Percentiles rank a stretch among this genome's conserved stretches.
These are phyloP conservation scores for Poeciliopsis presidionis DNA, from an alignment of 2,797 vertebrate genomes.

Conservation along the genomic window DNA sequence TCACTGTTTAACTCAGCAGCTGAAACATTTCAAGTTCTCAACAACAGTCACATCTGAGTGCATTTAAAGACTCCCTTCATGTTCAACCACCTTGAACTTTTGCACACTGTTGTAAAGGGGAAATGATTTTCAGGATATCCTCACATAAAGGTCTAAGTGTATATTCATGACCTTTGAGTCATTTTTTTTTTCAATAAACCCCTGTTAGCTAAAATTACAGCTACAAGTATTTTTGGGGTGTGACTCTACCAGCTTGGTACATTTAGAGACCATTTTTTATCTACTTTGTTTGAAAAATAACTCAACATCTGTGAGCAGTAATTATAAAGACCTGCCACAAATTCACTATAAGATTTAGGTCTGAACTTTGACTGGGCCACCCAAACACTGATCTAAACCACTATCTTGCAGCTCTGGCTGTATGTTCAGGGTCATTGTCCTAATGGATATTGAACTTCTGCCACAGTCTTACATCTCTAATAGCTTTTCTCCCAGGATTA, in stretches of 20 bases:
- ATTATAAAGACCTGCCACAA: neutral
- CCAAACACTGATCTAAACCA: neutral
- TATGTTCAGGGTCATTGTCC: neutral
- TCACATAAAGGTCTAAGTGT: neutral
- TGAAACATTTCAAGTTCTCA: slow-evolving; percentile 10
- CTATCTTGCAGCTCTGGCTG: neutral
- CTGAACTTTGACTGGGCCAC: slow-evolving; percentile 1
- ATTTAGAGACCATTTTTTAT: neutral
- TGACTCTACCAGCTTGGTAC: neutral
- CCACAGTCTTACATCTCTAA: neutral
- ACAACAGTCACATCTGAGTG: neutral
- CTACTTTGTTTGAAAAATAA: neutral
- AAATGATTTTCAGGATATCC: neutral
- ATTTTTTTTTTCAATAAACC: neutral
- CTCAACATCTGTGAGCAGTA: neutral
- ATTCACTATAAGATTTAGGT: neutral
- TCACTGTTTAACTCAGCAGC: neutral
- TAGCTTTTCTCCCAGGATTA: neutral
- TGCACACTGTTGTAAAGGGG: neutral
- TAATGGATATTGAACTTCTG: neutral
- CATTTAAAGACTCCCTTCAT: neutral
- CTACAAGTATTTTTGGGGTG: neutral
- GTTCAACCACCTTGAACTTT: neutral
- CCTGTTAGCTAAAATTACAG: neutral
- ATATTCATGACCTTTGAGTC: neutral